Conservation (phyloP, 2,888 invertebrate genomes). For the Drosophila basisetae region DNA sequence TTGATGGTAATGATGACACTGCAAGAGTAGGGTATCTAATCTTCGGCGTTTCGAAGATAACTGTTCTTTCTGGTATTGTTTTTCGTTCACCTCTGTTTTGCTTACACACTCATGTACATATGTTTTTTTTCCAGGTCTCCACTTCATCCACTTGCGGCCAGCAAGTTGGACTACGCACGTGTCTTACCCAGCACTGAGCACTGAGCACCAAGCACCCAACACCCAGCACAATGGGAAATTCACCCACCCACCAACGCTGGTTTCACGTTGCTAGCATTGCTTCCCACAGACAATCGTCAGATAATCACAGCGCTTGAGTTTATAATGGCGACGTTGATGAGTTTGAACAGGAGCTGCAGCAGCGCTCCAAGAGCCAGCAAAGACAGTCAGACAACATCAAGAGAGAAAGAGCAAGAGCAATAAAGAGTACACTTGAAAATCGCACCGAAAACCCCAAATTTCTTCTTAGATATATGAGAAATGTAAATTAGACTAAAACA, state of each 20-base stretch:
- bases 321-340: slow-evolving; percentile 74
- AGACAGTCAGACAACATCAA: neutral
- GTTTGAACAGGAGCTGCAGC: slow-evolving; percentile 43
- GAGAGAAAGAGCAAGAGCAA: neutral
- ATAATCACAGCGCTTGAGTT: slow-evolving; percentile 73
- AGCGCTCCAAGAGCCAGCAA: neutral
- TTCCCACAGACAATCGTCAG: slow-evolving; percentile 61
- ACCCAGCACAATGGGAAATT: slow-evolving; percentile 5
- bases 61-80: slow-evolving; percentile 7
- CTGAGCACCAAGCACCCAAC: slow-evolving; percentile 8
- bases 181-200: slow-evolving; percentile 12
- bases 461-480: neutral
- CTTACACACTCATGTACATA: slow-evolving; percentile 1
- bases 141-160: slow-evolving; percentile 25
- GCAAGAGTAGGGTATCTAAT: neutral
- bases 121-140: neutral
- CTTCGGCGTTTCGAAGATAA: neutral
- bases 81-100: slow-evolving; percentile 23
- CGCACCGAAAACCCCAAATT: neutral
- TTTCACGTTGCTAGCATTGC: slow-evolving; percentile 24
- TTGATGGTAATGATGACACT: neutral
- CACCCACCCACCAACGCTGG: slow-evolving; percentile 18
- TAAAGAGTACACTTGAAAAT: neutral
- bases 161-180: slow-evolving; percentile 31
- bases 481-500: neutral